Evolutionary conservation across 1,140 invertebrate genomes (phyloP).

Genomic region (Bombus impatiens): DNA sequence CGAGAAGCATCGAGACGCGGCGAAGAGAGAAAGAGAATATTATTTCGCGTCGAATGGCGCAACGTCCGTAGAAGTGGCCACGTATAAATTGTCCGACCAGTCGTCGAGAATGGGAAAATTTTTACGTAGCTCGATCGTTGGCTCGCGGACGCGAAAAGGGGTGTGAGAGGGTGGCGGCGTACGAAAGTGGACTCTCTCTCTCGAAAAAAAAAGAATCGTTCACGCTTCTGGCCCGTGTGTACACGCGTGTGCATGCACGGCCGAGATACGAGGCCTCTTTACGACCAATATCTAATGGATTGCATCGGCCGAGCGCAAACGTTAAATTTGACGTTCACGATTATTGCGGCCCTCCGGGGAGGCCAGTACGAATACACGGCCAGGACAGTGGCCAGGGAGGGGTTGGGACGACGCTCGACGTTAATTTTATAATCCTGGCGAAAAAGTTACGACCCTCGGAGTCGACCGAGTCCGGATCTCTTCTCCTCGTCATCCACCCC

Average conservation of each 20-base stretch:
- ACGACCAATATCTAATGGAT: conserved; percentile 83
- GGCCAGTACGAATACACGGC: conserved; percentile 26
- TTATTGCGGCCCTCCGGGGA: conserved; percentile 75
- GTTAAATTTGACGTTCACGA: conserved; percentile 83
- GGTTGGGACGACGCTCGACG: conserved; percentile 60
- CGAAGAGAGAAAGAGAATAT: conserved; percentile 14
- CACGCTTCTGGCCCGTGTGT: conserved; percentile 39
- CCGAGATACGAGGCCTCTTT: conserved; percentile 79
- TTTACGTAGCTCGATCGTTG: conserved; percentile 62
- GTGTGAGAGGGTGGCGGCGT: conserved; percentile 22
- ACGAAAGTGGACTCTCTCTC: conserved; percentile 49
- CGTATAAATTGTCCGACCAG: conserved; percentile 56
- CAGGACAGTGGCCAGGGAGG: neutral
- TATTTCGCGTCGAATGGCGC: conserved; percentile 21
- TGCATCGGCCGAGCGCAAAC: conserved; percentile 78
- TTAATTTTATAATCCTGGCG: conserved; percentile 80
- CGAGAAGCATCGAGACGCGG: neutral
- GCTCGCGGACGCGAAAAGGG: neutral
- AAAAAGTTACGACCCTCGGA: conserved; percentile 79
- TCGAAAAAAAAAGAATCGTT: conserved; percentile 48
- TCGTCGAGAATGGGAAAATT: conserved; percentile 55
- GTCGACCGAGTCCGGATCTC: conserved; percentile 61
- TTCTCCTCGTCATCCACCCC: conserved; percentile 29
- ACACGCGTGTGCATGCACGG: conserved; percentile 57
- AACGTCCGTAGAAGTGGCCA: conserved; percentile 3